Evolutionary conservation across 2,888 invertebrate species (phyloP).

Genomic region (Aromia moschata): DNA sequence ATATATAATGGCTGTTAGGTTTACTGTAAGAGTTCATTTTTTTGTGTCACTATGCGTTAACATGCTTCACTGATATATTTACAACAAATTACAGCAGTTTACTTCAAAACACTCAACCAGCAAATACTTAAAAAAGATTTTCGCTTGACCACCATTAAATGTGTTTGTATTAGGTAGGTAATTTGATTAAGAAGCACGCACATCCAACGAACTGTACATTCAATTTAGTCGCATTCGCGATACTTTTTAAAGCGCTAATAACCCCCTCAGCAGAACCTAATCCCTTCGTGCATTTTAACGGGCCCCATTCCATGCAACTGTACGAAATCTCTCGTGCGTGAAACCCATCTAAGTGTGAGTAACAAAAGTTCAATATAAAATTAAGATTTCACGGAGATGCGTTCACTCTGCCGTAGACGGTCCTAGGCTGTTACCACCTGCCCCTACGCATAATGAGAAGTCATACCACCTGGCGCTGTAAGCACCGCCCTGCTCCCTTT

Average conservation of each 20-base stretch:
- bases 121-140: too few relatives aligned
- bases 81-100: too few relatives aligned
- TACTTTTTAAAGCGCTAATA: neutral
- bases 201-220: neutral
- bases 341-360: conserved; percentile 6
- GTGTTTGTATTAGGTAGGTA: too few relatives aligned
- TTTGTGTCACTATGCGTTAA: too few relatives aligned
- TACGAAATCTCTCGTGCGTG: conserved; percentile 2
- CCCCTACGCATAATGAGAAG: conserved; percentile 24
- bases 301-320: neutral
- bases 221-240: neutral
- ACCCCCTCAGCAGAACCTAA: neutral
- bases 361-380: conserved; percentile 24
- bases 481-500: conserved; percentile 10
- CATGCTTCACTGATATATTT: too few relatives aligned
- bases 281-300: neutral
- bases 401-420: conserved; percentile 16
- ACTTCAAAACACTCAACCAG: too few relatives aligned
- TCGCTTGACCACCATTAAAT: too few relatives aligned
- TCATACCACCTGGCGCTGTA: conserved; percentile 31
- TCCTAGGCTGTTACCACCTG: conserved; percentile 25
- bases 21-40: too few relatives aligned
- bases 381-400: conserved; percentile 25
- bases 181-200: too few relatives aligned
- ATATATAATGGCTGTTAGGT: too few relatives aligned